These are phyloP conservation scores for Sturmia bella DNA, from an alignment of 2,888 invertebrate genomes.

Conservation along the genomic window DNA sequence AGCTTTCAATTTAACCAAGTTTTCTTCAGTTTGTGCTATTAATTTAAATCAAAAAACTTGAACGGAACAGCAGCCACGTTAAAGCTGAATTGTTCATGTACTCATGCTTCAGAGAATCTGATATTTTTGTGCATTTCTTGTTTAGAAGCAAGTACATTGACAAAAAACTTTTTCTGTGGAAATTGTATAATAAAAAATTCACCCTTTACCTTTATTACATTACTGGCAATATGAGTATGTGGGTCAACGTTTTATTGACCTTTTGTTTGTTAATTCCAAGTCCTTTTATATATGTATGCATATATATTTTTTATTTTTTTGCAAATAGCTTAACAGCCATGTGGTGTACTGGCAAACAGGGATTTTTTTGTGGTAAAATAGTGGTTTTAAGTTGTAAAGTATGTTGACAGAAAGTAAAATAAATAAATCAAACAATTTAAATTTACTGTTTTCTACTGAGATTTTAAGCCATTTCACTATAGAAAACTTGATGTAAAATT, in stretches of 20 bases:
- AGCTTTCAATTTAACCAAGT: too few species aligned
- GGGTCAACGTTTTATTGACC: constrained; percentile 61
- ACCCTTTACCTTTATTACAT: neutral
- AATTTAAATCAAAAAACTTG: too few species aligned
- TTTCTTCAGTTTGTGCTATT: too few species aligned
- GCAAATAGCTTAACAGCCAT: constrained; percentile 1
- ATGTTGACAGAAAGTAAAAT: neutral
- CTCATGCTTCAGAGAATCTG: too few species aligned
- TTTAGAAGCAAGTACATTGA: too few species aligned
- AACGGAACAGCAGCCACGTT: too few species aligned
- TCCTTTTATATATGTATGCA: neutral
- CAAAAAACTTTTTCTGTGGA: too few species aligned
- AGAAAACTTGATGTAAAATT: too few species aligned
- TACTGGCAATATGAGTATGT: constrained; percentile 1
- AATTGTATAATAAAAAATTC: constrained; percentile 2
- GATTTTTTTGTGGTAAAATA: constrained; percentile 7
- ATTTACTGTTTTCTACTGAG: neutral
- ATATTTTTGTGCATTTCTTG: too few species aligned
- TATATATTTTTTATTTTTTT: neutral
- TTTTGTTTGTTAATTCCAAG: constrained; percentile 34
- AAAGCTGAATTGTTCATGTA: too few species aligned
- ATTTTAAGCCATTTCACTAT: too few species aligned
- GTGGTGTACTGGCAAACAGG: constrained; percentile 20
- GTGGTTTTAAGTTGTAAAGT: constrained; percentile 24
- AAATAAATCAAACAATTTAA: neutral